Conservation (phyloP, 2,888 invertebrate genomes). For the Junonia oenone region DNA sequence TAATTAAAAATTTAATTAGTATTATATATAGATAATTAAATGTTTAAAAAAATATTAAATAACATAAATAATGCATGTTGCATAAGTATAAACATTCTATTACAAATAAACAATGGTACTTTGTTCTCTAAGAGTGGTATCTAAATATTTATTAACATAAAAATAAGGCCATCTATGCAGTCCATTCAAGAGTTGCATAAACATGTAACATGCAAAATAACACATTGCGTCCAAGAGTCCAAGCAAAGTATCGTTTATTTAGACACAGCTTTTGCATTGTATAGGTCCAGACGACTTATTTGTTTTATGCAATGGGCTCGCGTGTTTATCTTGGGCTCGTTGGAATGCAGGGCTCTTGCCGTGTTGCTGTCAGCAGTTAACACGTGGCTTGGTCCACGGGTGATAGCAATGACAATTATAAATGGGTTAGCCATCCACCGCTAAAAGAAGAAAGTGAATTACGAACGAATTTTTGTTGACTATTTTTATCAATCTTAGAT, state of each 20-base stretch:
- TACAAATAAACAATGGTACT: neutral
- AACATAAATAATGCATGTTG: neutral
- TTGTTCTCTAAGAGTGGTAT: neutral
- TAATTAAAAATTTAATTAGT: too few relatives aligned
- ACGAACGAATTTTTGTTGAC: too few relatives aligned
- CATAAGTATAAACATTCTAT: neutral
- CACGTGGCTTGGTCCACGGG: conserved; percentile 17
- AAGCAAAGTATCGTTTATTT: conserved; percentile 12
- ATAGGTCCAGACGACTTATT: conserved; percentile 26
- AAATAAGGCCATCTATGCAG: conserved; percentile 7
- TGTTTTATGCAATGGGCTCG: conserved; percentile 31
- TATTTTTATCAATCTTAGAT: too few relatives aligned
- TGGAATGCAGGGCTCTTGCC: conserved; percentile 39
- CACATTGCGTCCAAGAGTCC: conserved; percentile 9
- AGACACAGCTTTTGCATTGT: conserved; percentile 27
- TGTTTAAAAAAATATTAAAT: too few relatives aligned
- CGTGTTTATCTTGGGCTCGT: conserved; percentile 36
- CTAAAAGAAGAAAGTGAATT: neutral
- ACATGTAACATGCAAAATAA: conserved; percentile 14
- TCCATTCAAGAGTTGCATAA: conserved; percentile 18
- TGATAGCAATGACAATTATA: conserved; percentile 26
- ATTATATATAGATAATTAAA: too few relatives aligned
- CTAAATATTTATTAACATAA: conserved; percentile 3
- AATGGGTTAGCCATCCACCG: conserved; percentile 17
- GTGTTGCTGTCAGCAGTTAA: conserved; percentile 25